These are phyloP conservation scores for Notothenia rossii DNA, from an alignment of 2,113 vertebrate genomes.

Conservation along the genomic window DNA sequence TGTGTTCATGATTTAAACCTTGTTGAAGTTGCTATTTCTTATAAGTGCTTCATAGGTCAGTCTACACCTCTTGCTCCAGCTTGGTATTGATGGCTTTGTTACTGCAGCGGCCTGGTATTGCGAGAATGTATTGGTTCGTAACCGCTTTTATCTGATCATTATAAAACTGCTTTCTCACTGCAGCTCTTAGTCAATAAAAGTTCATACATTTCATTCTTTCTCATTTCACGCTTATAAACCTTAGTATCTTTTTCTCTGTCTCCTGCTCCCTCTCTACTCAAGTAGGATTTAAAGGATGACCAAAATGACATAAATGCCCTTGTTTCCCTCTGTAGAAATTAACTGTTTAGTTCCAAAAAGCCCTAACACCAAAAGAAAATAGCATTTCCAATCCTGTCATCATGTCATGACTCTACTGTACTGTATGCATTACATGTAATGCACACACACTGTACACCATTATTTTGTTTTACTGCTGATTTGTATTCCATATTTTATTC, in stretches of 20 bases:
- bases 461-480: too few species aligned
- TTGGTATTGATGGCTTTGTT: conserved; percentile 27
- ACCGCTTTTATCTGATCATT: conserved; percentile 25
- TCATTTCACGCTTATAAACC: conserved; percentile 8
- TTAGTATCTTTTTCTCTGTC: not conserved
- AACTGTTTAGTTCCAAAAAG: not conserved
- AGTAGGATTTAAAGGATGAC: conserved; percentile 25
- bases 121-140: conserved; percentile 10
- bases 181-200: conserved; percentile 12
- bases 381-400: conserved; percentile 32
- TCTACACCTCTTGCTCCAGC: conserved; percentile 19
- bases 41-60: conserved; percentile 14
- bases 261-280: conserved; percentile 4
- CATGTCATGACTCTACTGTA: too few species aligned
- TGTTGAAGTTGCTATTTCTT: not conserved
- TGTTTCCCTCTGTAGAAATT: conserved; percentile 1
- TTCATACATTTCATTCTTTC: conserved; percentile 22
- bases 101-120: conserved; percentile 12
- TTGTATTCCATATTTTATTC: too few species aligned
- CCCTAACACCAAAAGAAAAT: conserved; percentile 35
- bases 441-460: too few species aligned
- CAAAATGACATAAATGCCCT: conserved; percentile 16
- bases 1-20: conserved; percentile 7
- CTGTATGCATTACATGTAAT: too few species aligned
- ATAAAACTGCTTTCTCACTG: conserved; percentile 19